Base-by-base conservation (phyloP, 2,113 vertebrate genomes). In the Ascaphus truei region DNA sequence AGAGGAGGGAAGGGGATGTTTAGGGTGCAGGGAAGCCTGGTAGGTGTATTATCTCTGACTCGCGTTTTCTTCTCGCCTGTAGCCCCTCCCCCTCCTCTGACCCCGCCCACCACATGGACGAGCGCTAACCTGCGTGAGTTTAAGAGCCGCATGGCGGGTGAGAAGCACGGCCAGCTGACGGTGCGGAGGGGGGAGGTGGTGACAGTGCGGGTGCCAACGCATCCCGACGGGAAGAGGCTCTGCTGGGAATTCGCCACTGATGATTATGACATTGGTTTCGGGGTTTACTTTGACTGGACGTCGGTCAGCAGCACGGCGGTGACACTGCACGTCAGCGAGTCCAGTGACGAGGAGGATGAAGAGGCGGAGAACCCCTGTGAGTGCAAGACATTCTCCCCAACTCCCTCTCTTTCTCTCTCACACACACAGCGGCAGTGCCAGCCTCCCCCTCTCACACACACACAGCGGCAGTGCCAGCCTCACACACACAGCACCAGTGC, bases 241-340 rank as follows among this genome's bases (percentile, higher is more conserved):
- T 98, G 95, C 85, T 99, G 97, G 97, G 97, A 99, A 81, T 99
- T 98, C 67, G 95, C 94, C 1, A 99, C 97, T 0, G 97, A 99
- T 4, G 88, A 94, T 76, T 99, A 99, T 0, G 97, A 99, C 81
- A 96, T 99, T 50, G 97, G 96, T 36, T 99, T 99, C 69, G 97
- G 97, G 51, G 88, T 99, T 61, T 99, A 97, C 81, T 99, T 99
- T 81, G 97, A 99, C 82, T 98, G 96, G 95, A 94, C 90, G 22
- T 86, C 94, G 0, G 92, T 98, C 62, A 98, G 95, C 4, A 94
- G 82, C 82, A 93, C 92, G 41, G 90, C 92, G 33, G 96, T 99
- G 81, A 99, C 96, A 0, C 95, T 99, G 73, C 96, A 98, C 68
- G 91, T 99, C 86, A 99, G 95, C 22, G 97, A 99, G 72, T 99